phyloP scores from a whole-genome alignment of 2,797 vertebrate species.

The Ataeniobius toweri region DNA sequence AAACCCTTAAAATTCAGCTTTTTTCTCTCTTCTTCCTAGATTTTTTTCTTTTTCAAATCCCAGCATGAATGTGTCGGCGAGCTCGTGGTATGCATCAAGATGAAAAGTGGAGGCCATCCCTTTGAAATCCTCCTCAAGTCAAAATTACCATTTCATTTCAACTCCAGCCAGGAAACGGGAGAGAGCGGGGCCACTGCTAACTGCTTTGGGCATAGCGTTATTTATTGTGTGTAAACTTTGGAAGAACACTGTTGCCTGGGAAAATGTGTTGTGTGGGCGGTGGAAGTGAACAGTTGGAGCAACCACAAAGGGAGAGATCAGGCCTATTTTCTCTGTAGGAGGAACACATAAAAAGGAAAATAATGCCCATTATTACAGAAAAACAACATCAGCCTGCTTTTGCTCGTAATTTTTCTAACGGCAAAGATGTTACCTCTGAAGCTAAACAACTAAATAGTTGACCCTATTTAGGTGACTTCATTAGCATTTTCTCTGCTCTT shows the following conservation, averaged over 20 bases:
- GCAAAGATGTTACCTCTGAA: slow-evolving; percentile 57
- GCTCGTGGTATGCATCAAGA: slow-evolving; percentile 80
- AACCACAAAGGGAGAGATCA: slow-evolving; percentile 83
- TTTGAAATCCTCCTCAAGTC: slow-evolving; percentile 87
- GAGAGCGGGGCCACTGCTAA: slow-evolving; percentile 77
- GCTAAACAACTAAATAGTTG: slow-evolving; percentile 61
- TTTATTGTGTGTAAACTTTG: slow-evolving; percentile 87
- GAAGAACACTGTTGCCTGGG: slow-evolving; percentile 84
- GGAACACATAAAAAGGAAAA: slow-evolving; percentile 84
- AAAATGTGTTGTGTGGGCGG: slow-evolving; percentile 84
- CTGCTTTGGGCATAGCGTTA: slow-evolving; percentile 83
- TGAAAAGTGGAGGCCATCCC: slow-evolving; percentile 82
- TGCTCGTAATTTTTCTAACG: slow-evolving; percentile 73
- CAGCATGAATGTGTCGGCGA: slow-evolving; percentile 79
- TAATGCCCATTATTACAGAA: slow-evolving; percentile 80
- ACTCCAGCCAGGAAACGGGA: slow-evolving; percentile 81
- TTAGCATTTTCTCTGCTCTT: slow-evolving; percentile 48
- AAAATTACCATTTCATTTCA: slow-evolving; percentile 88
- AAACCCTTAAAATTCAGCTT: slow-evolving; percentile 70
- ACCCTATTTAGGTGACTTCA: slow-evolving; percentile 57
- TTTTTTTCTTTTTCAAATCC: slow-evolving; percentile 59
- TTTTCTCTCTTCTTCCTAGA: slow-evolving; percentile 35
- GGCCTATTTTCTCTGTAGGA: slow-evolving; percentile 84
- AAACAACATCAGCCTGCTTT: slow-evolving; percentile 79
- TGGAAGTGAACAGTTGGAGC: slow-evolving; percentile 85